phyloP scores from a whole-genome alignment of 2,113 vertebrate species.

The Callipepla squamata region DNA sequence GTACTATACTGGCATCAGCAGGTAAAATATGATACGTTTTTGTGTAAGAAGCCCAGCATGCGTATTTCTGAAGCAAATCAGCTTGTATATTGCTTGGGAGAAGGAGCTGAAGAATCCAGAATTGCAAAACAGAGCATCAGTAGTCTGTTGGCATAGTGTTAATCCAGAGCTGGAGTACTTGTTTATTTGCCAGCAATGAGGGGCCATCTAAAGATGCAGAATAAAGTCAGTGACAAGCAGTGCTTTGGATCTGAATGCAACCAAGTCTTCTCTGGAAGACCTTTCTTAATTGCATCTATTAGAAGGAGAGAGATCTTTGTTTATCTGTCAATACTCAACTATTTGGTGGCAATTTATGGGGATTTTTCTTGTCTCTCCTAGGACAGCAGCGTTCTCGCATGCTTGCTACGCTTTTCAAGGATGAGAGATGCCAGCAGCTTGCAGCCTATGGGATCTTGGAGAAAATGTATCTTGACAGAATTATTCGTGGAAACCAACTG shows the following conservation, averaged over 20 bases:
- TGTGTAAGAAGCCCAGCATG: neutral
- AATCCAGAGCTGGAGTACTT: neutral
- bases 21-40: conserved; percentile 74
- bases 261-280: neutral
- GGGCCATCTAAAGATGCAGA: neutral
- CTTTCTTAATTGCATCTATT: neutral
- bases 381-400: conserved; percentile 98
- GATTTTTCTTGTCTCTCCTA: conserved; percentile 52
- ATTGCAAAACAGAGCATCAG: fast-evolving
- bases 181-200: neutral
- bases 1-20: conserved; percentile 97
- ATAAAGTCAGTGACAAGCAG: neutral
- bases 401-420: conserved; percentile 98
- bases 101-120: neutral
- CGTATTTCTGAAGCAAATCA: neutral
- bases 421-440: conserved; percentile 98
- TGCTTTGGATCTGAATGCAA: neutral
- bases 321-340: neutral
- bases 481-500: conserved; percentile 96
- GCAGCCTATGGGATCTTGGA: conserved; percentile 96
- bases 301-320: neutral
- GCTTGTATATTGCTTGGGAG: neutral
- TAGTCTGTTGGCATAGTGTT: neutral
- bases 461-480: conserved; percentile 98
- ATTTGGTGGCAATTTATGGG: neutral